Percentiles rank a stretch among this genome's conserved stretches.
These are phyloP conservation scores for Trogon melanurus DNA, from an alignment of 2,113 vertebrate species.

Conservation along the genomic window DNA sequence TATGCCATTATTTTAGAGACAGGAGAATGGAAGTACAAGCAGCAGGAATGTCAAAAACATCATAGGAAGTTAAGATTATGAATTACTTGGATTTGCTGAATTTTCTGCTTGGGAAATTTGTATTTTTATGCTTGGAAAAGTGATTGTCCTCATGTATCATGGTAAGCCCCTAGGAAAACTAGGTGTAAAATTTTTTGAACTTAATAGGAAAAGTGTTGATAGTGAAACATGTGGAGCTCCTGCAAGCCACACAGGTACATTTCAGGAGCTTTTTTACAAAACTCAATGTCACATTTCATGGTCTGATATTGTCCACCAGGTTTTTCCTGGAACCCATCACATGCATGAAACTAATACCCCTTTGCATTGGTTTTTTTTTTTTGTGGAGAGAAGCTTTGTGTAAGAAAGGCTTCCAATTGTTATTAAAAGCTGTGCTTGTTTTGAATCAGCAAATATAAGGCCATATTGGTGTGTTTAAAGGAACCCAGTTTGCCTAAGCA, in stretches of 20 bases:
- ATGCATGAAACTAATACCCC: not conserved
- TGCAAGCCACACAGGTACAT: accelerated
- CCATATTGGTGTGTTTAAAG: not conserved
- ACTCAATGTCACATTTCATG: not conserved
- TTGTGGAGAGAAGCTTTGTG: accelerated
- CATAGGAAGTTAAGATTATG: not conserved
- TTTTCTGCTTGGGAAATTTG: not conserved
- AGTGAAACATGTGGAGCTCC: not conserved
- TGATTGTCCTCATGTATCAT: not conserved
- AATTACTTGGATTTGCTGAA: not conserved
- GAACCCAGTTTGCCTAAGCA: not conserved
- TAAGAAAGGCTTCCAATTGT: not conserved
- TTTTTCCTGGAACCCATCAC: not conserved
- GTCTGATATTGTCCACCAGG: not conserved
- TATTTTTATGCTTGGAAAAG: not conserved
- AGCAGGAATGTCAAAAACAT: not conserved
- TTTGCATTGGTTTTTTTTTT: not conserved
- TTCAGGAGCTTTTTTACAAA: not conserved
- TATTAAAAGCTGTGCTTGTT: not conserved
- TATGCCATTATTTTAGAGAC: not conserved
- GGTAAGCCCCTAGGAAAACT: not conserved
- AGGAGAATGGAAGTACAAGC: not conserved
- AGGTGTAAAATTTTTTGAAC: not conserved
- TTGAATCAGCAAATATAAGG: not conserved
- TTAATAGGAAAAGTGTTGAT: not conserved